Percentiles rank a stretch among this genome's conserved stretches.
phyloP scores from a whole-genome alignment of 1,140 invertebrate genomes.

The Panagrolaimus sp. region DNA sequence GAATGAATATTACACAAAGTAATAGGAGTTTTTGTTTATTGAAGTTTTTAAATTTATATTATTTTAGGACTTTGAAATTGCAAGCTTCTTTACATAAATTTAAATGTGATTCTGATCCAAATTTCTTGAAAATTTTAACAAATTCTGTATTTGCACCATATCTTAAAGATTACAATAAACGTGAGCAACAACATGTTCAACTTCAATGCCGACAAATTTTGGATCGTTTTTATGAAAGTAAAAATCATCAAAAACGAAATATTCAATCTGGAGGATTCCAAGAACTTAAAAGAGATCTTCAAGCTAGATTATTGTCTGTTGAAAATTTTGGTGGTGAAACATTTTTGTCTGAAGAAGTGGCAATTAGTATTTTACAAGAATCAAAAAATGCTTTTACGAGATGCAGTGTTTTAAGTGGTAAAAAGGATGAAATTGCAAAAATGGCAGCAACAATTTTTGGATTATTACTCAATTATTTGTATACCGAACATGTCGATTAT shows the following conservation, averaged over 20 bases:
- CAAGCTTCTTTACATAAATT: conserved; percentile 74
- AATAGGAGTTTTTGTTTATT: conserved; percentile 35
- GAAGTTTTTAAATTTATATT: conserved; percentile 16
- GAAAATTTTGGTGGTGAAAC: conserved; percentile 95
- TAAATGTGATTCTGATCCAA: conserved; percentile 62
- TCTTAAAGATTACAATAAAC: conserved; percentile 31
- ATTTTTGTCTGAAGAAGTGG: conserved; percentile 91
- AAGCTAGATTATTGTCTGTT: conserved; percentile 78
- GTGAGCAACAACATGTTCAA: conserved; percentile 72
- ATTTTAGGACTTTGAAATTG: conserved; percentile 74
- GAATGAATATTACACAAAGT: conserved; percentile 80
- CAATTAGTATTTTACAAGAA: conserved; percentile 83
- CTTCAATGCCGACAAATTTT: conserved; percentile 72
- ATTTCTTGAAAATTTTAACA: conserved; percentile 36
- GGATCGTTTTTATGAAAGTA: conserved; percentile 81
- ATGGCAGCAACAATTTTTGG: conserved; percentile 82
- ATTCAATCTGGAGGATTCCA: conserved; percentile 69
- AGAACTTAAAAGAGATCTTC: conserved; percentile 79
- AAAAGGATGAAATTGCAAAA: conserved; percentile 70
- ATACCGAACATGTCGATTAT: conserved; percentile 90
- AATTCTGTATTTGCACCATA: conserved; percentile 40
- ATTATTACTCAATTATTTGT: conserved; percentile 76
- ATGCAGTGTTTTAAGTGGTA: conserved; percentile 73
- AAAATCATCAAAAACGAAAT: conserved; percentile 88
- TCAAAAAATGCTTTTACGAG: conserved; percentile 81